These are phyloP conservation scores for Corydoras sp. DNA, from an alignment of 2,113 vertebrate species.

Conservation along the genomic window DNA sequence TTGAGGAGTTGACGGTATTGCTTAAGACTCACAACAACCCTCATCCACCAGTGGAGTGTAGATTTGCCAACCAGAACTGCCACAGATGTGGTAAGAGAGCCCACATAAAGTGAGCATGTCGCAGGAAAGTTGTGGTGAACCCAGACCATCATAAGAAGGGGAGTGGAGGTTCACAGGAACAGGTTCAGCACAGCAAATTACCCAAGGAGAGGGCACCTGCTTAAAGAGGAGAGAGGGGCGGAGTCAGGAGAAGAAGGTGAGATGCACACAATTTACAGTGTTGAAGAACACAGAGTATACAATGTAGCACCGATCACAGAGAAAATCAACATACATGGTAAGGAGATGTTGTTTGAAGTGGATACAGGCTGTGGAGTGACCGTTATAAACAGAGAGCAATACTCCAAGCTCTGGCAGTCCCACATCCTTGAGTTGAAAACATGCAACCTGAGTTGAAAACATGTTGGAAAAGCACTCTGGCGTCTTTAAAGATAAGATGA, in stretches of 20 bases:
- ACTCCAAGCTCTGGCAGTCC: conserved; percentile 1
- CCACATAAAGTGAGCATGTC: not conserved
- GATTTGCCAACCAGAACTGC: not conserved
- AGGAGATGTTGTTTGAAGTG: not conserved
- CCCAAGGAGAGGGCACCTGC: not conserved
- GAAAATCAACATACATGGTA: not conserved
- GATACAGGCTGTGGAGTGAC: conserved; percentile 4
- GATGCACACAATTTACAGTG: not conserved
- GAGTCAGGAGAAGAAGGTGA: not conserved
- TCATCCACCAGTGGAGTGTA: not conserved
- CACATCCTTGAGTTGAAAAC: not conserved
- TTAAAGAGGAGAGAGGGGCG: not conserved
- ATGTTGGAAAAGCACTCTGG: not conserved
- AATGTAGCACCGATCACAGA: conserved; percentile 1
- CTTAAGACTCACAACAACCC: too few relatives aligned
- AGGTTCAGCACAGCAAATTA: not conserved
- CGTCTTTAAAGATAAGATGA: not conserved
- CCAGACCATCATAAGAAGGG: not conserved
- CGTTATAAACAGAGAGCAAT: not conserved
- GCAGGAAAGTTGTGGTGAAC: not conserved
- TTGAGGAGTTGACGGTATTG: too few relatives aligned
- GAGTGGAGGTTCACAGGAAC: not conserved
- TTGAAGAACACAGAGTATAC: not conserved
- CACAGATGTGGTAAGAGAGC: not conserved
- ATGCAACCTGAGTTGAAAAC: not conserved